A percentile compares a stretch with the other conserved stretches of the same genome.
These are phyloP conservation scores for Myripristis jacobus DNA, from an alignment of 2,797 vertebrate genomes.

Conservation along the genomic window DNA sequence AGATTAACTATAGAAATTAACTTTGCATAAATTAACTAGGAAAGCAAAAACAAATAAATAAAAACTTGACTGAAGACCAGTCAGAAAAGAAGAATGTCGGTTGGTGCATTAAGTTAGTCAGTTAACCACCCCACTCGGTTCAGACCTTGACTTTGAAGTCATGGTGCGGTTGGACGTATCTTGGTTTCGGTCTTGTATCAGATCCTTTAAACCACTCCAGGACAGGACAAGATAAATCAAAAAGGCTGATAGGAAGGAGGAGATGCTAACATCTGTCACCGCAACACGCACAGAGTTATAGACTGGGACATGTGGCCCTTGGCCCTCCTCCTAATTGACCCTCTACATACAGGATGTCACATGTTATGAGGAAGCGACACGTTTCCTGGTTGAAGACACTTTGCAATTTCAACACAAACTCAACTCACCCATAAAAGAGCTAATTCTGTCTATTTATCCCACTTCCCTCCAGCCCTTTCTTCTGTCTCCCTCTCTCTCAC, in stretches of 20 bases:
- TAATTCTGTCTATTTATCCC: background rate
- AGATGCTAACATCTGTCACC: background rate
- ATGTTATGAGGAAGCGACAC: conserved; percentile 41
- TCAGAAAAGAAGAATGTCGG: too few relatives aligned
- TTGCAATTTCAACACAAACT: conserved; percentile 33
- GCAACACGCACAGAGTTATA: conserved; percentile 7
- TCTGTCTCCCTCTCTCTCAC: background rate
- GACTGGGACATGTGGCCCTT: background rate
- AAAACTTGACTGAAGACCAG: too few relatives aligned
- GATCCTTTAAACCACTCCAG: too few relatives aligned
- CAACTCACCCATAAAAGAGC: background rate
- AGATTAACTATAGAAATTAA: too few relatives aligned
- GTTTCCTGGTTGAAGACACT: conserved; percentile 55
- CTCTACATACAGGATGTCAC: conserved; percentile 41
- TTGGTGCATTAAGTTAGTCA: too few relatives aligned
- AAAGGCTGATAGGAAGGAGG: background rate
- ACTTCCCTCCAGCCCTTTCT: background rate
- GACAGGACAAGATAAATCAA: conserved; percentile 32
- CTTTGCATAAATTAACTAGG: too few relatives aligned
- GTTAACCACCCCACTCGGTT: too few relatives aligned
- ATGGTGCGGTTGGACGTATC: too few relatives aligned
- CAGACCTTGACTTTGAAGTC: too few relatives aligned
- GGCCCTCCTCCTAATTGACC: conserved; percentile 19
- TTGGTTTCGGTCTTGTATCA: too few relatives aligned
- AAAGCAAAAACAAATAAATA: too few relatives aligned